Percentiles rank a stretch among this genome's conserved stretches.
These are phyloP conservation scores for Micronycteris hirsuta DNA, from an alignment of 2,113 vertebrate species.

Conservation along the genomic window DNA sequence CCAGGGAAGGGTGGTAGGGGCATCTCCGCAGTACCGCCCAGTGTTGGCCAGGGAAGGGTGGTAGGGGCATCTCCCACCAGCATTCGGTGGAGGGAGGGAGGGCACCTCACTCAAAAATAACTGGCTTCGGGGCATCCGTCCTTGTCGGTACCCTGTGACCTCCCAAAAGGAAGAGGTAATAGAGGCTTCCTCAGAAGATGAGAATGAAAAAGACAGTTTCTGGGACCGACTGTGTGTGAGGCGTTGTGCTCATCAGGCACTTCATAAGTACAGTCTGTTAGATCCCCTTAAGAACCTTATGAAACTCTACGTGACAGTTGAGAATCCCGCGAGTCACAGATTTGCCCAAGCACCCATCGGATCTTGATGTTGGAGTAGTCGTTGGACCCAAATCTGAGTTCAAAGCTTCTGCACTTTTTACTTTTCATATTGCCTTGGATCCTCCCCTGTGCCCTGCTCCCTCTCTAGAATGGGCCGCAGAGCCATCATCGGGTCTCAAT, in stretches of 20 bases:
- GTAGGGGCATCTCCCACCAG: background rate
- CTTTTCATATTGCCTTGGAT: background rate
- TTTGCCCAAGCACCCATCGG: background rate
- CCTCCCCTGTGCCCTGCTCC: background rate
- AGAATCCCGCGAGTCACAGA: background rate
- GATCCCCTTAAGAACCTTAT: background rate
- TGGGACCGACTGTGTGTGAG: background rate
- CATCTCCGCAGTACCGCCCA: too few species aligned
- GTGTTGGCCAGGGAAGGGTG: background rate
- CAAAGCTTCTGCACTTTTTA: background rate
- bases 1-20: too few species aligned
- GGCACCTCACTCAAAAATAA: background rate
- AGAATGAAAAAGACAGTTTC: conserved; percentile 1
- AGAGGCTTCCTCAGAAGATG: background rate
- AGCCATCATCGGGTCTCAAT: background rate
- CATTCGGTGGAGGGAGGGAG: background rate
- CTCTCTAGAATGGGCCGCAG: background rate
- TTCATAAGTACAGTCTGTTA: background rate
- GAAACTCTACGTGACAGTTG: background rate
- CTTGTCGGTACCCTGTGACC: background rate
- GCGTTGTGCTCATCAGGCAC: background rate
- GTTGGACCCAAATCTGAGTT: background rate
- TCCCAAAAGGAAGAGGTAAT: background rate
- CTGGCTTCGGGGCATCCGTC: background rate
- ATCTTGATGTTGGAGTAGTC: background rate